phyloP scores from a whole-genome alignment of 2,888 invertebrate genomes.

The Chymomyza caudatula region DNA sequence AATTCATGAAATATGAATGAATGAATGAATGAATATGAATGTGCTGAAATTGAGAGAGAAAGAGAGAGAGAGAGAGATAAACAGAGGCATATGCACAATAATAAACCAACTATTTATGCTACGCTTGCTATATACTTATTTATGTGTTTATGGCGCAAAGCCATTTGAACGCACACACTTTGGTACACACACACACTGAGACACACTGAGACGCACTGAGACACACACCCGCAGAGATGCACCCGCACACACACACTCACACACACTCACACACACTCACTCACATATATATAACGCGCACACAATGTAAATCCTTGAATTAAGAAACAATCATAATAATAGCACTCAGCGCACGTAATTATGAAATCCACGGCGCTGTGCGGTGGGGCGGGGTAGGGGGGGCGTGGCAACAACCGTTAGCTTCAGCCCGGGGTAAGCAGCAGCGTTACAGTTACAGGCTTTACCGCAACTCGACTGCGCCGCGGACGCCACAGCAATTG shows the following conservation, averaged over 20 bases:
- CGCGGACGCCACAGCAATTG: constrained; percentile 42
- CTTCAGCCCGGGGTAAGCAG: constrained; percentile 36
- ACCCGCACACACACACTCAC: constrained; percentile 10
- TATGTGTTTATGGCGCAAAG: background rate
- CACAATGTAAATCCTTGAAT: constrained; percentile 58
- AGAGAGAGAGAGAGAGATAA: background rate
- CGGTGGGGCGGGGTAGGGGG: constrained; percentile 23
- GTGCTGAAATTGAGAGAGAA: background rate
- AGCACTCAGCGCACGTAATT: constrained; percentile 66
- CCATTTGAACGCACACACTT: background rate
- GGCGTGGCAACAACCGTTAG: constrained; percentile 1
- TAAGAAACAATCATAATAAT: constrained; percentile 72
- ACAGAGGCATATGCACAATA: constrained; percentile 12
- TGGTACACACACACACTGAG: background rate
- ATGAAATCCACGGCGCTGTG: constrained; percentile 45
- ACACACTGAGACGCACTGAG: background rate
- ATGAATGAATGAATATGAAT: constrained; percentile 23
- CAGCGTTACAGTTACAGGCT: too few species aligned
- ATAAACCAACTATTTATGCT: constrained; percentile 25
- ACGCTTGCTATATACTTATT: background rate
- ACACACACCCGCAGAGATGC: constrained; percentile 1
- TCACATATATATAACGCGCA: constrained; percentile 19
- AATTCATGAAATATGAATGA: constrained; percentile 27
- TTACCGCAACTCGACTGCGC: constrained; percentile 7
- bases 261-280: constrained; percentile 16